Conservation (phyloP, 1,140 invertebrate genomes). For the Formica selysi region DNA sequence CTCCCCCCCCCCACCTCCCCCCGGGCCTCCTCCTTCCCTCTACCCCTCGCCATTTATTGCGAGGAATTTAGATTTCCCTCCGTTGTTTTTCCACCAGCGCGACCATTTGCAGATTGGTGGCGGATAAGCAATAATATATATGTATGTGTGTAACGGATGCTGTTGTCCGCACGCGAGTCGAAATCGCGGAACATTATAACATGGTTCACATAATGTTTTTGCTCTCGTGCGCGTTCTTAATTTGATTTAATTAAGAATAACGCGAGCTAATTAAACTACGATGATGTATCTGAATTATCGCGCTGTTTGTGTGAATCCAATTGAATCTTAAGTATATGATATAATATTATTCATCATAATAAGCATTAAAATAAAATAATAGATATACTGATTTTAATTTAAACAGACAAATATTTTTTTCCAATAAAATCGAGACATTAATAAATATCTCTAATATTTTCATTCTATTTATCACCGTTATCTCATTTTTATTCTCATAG, state of each 20-base stretch:
- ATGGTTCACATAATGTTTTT: neutral
- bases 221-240: neutral
- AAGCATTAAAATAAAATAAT: neutral
- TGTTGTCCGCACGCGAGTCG: constrained; percentile 39
- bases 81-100: constrained; percentile 53
- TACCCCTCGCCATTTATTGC: constrained; percentile 54
- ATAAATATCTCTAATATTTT: neutral
- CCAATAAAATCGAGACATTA: neutral
- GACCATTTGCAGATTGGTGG: constrained; percentile 61
- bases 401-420: neutral
- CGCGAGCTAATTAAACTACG: constrained; percentile 6
- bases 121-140: constrained; percentile 62
- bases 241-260: constrained; percentile 18
- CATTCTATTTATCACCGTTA: neutral
- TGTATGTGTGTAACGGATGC: constrained; percentile 9
- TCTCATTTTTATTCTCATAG: neutral
- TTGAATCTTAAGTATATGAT: neutral
- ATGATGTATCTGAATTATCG: neutral
- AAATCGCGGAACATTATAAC: constrained; percentile 4
- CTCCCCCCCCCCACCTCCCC: neutral
- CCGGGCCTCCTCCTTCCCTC: neutral
- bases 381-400: neutral
- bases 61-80: constrained; percentile 58
- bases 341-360: neutral
- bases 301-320: neutral